Conservation (phyloP, 2,888 invertebrate species). For the Ophraella communa region DNA sequence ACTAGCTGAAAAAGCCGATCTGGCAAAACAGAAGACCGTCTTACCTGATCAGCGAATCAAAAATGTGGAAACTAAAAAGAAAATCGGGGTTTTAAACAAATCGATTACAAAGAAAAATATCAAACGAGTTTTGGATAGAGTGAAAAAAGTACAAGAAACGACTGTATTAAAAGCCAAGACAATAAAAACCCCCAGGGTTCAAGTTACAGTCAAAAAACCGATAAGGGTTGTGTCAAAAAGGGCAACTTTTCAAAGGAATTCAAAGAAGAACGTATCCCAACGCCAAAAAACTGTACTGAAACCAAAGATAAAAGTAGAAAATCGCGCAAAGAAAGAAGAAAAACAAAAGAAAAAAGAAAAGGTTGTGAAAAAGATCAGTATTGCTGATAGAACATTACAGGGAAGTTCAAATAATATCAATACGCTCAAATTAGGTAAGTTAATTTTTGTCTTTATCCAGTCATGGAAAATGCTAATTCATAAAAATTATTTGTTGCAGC, state of each 20-base stretch:
- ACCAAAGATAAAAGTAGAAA: conserved; percentile 13
- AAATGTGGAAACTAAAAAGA: conserved; percentile 59
- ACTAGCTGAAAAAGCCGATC: conserved; percentile 42
- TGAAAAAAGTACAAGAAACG: conserved; percentile 22
- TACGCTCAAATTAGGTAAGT: neutral
- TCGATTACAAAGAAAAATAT: conserved; percentile 58
- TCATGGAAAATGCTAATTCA: no score
- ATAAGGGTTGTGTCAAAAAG: conserved; percentile 30
- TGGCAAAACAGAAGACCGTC: conserved; percentile 56
- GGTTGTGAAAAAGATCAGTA: neutral
- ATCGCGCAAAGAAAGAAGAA: neutral
- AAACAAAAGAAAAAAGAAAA: conserved; percentile 1
- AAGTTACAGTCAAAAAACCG: conserved; percentile 14
- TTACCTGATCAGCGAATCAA: conserved; percentile 59
- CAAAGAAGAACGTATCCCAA: conserved; percentile 33
- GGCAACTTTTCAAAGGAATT: conserved; percentile 35
- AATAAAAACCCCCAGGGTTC: conserved; percentile 3
- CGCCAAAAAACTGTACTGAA: conserved; percentile 22
- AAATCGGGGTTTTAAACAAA: conserved; percentile 56
- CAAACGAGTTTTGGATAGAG: conserved; percentile 36
- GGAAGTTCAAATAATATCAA: neutral
- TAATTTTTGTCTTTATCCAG: no score
- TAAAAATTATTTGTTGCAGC: neutral
- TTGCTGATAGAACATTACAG: neutral
- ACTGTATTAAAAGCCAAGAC: conserved; percentile 4